phyloP scores from a whole-genome alignment of 2,888 invertebrate genomes.

The Zele albiditarsus region DNA sequence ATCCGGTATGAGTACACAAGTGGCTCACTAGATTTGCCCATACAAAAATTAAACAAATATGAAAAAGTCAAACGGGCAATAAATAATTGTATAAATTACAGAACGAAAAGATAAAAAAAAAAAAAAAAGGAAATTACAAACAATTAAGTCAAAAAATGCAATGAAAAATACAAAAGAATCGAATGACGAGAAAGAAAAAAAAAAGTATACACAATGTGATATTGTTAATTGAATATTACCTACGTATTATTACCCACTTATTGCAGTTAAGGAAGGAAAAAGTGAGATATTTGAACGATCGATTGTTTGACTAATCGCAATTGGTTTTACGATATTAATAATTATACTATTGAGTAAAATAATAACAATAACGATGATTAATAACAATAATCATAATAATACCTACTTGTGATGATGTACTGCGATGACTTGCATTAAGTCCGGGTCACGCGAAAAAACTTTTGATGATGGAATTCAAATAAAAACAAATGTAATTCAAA shows the following conservation, averaged over 20 bases:
- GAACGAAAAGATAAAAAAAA: conserved; percentile 46
- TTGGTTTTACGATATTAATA: conserved; percentile 62
- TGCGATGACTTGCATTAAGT: conserved; percentile 71
- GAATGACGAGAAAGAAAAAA: conserved; percentile 42
- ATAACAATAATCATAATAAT: conserved; percentile 71
- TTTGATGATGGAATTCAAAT: conserved; percentile 72
- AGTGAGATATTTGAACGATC: conserved; percentile 55
- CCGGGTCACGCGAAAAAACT: conserved; percentile 70
- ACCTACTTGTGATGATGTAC: conserved; percentile 71
- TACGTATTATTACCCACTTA: conserved; percentile 56
- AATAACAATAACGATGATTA: conserved; percentile 66
- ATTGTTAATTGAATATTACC: conserved; percentile 64
- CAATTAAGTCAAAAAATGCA: conserved; percentile 50
- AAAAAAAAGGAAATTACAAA: conserved; percentile 52
- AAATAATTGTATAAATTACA: conserved; percentile 41
- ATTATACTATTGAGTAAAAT: conserved; percentile 66
- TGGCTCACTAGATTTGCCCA: conserved; percentile 46
- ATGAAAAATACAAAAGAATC: conserved; percentile 53
- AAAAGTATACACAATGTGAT: conserved; percentile 66
- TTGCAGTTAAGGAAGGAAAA: conserved; percentile 51
- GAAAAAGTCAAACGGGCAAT: conserved; percentile 49
- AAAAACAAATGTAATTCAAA: conserved; percentile 72
- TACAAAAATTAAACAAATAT: conserved; percentile 46
- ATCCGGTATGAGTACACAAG: conserved; percentile 47
- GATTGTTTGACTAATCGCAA: conserved; percentile 58